Base-by-base conservation (phyloP, 2,888 invertebrate species). In the Meteorus cinctellus region DNA sequence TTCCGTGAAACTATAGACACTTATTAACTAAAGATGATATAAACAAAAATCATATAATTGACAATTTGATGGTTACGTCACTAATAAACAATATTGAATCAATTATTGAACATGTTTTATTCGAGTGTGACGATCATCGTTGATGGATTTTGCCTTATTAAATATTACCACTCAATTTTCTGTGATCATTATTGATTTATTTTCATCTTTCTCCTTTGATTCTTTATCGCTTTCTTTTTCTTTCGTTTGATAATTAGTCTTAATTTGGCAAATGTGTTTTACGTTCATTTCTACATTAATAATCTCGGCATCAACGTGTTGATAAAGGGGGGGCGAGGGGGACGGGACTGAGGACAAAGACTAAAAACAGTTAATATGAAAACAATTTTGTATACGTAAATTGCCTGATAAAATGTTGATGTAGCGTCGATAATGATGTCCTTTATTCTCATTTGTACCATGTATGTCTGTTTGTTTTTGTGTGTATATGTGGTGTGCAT, bases 211-310 rank as follows among this genome's bases (percentile, higher is more conserved):
- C 24, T 60, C 14, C 36, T 41, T 19, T 29, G 14, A 51, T 24
- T 24, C 48, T 36, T 63, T 19, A n/a, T 65, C 63, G 29, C 4
- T 63, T n/a, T 75, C 31, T 24, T 24, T 24, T 24, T 24, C 24
- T 68, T 45, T 34, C 69, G 74, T 72, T 74, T 76, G 72, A 76
- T 77, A 74, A 78, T 77, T 77, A 84, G 82, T 84, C 81, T 83
- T 81, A 81, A 86, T 87, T 88, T 87, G 88, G 86, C 87, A 87
- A 87, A 86, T 80, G 82, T 87, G n/a, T 19, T 85, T 82, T 65
- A 84, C 81, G 83, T 85, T 85, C 81, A 85, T 85, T 83, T 83
- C 86, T 82, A 86, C 82, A 84, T 83, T 86, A 86, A 84, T 86
- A 86, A 87, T 87, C 84, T 86, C 85, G 85, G 85, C 86, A 85